Evolutionary conservation across 2,888 invertebrate genomes (phyloP).

Genomic region (Torymus auratus): DNA sequence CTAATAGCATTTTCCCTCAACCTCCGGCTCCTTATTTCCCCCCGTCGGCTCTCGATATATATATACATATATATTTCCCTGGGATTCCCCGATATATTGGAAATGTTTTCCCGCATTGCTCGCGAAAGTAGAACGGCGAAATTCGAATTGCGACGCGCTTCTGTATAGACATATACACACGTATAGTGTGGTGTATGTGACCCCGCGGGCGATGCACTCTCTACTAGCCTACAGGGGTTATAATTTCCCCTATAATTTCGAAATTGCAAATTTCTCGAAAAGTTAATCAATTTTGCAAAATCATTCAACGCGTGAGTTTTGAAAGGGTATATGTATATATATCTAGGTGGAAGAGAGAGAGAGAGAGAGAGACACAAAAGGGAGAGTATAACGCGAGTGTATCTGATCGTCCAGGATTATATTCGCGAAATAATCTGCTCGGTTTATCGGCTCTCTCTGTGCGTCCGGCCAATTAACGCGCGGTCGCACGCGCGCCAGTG

Average conservation of each 20-base stretch:
- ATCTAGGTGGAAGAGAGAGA: too few relatives aligned
- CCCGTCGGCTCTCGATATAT: not conserved
- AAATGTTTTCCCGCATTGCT: conserved; percentile 40
- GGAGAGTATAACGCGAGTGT: too few relatives aligned
- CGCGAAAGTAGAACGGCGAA: conserved; percentile 33
- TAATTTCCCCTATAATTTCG: too few relatives aligned
- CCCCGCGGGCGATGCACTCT: not conserved
- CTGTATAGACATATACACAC: too few relatives aligned
- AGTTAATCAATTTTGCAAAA: too few relatives aligned
- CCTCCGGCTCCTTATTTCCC: conserved; percentile 13
- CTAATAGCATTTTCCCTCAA: conserved; percentile 42
- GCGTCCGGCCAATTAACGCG: conserved; percentile 15
- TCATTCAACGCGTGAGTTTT: too few relatives aligned
- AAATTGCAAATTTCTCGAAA: too few relatives aligned
- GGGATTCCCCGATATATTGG: conserved; percentile 50
- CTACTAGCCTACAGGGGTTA: too few relatives aligned
- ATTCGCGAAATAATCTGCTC: conserved; percentile 22
- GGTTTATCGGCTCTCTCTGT: conserved; percentile 19
- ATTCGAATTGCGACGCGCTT: conserved; percentile 29
- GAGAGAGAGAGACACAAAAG: too few relatives aligned
- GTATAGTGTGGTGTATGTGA: too few relatives aligned
- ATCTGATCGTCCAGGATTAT: not conserved
- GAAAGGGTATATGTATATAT: too few relatives aligned
- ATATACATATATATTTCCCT: not conserved
- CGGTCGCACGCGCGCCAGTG: not conserved